Conservation (phyloP, 2,888 invertebrate species). For the Drosophila borborema region DNA sequence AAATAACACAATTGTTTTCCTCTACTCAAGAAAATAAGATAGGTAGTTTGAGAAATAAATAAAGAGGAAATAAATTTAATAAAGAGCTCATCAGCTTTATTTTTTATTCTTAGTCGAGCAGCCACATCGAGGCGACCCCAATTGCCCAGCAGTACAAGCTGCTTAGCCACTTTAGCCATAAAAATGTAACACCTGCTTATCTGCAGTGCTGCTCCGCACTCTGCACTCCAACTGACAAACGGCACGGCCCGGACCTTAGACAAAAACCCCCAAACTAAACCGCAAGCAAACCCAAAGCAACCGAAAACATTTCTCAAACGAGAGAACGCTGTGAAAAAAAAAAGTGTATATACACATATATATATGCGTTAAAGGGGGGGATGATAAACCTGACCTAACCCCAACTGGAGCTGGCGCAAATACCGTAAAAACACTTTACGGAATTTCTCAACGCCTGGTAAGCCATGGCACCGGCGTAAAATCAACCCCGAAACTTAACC, state of each 20-base stretch:
- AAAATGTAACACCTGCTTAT: constrained; percentile 80
- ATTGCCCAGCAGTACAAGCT: constrained; percentile 45
- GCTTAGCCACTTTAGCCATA: constrained; percentile 75
- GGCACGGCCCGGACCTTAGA: constrained; percentile 1
- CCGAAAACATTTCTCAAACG: constrained; percentile 75
- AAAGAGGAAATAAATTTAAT: constrained; percentile 15
- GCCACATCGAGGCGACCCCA: not conserved
- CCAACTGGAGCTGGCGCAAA: constrained; percentile 58
- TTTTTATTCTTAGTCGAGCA: not conserved
- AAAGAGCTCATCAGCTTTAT: constrained; percentile 13
- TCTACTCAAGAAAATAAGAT: constrained; percentile 6
- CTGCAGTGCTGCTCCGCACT: constrained; percentile 40
- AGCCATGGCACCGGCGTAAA: constrained; percentile 69
- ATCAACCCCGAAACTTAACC: constrained; percentile 71
- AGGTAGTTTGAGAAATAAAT: not conserved
- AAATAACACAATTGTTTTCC: not conserved
- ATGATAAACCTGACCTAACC: constrained; percentile 71
- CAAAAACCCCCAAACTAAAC: constrained; percentile 37
- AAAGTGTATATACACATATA: constrained; percentile 13
- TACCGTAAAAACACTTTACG: constrained; percentile 82
- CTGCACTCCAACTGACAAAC: not conserved
- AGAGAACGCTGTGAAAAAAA: constrained; percentile 16
- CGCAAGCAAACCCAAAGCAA: constrained; percentile 72
- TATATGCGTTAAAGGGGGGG: constrained; percentile 1
- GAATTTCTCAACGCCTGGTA: constrained; percentile 82